Evolutionary conservation across 2,888 invertebrate genomes (phyloP).

Genomic region (Drosophila stalkeri): DNA sequence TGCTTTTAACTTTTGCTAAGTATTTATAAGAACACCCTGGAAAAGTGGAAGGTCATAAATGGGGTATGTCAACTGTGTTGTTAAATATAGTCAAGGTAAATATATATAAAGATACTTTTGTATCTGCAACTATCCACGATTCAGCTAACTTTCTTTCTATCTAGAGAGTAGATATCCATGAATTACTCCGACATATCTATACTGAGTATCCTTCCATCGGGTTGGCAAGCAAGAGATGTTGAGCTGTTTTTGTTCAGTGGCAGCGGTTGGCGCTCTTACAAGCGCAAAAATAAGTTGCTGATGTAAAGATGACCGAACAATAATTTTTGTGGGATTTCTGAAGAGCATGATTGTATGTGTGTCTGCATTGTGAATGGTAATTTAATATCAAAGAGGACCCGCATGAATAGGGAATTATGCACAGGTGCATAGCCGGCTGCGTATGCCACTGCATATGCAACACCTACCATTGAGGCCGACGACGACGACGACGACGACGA

Average conservation of each 20-base stretch:
- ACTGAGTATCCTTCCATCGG: slow-evolving; percentile 16
- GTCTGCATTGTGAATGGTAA: slow-evolving; percentile 57
- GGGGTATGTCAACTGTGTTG: not conserved
- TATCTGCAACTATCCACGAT: not conserved
- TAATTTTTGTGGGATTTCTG: slow-evolving; percentile 63
- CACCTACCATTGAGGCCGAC: slow-evolving; percentile 45
- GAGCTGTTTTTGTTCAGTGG: slow-evolving; percentile 13
- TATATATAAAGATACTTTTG: not conserved
- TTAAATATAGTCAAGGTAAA: not conserved
- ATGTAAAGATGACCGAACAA: slow-evolving; percentile 74
- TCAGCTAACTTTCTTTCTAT: not conserved
- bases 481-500: not conserved
- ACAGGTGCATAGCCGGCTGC: slow-evolving; percentile 56
- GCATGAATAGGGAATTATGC: slow-evolving; percentile 76
- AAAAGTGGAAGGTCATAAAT: accelerated
- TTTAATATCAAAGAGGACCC: slow-evolving; percentile 74
- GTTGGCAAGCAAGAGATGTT: not conserved
- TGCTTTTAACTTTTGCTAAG: slow-evolving; percentile 70
- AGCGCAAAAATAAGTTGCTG: slow-evolving; percentile 56
- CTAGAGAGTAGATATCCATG: not conserved
- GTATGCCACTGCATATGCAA: slow-evolving; percentile 49
- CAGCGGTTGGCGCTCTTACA: slow-evolving; percentile 38
- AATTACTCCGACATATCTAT: not conserved
- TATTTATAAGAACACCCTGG: slow-evolving; percentile 29
- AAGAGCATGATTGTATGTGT: slow-evolving; percentile 30